Percentiles rank a stretch among this genome's conserved stretches.
Conservation (phyloP, 2,113 vertebrate species). For the Acanthochromis polyacanthus region DNA sequence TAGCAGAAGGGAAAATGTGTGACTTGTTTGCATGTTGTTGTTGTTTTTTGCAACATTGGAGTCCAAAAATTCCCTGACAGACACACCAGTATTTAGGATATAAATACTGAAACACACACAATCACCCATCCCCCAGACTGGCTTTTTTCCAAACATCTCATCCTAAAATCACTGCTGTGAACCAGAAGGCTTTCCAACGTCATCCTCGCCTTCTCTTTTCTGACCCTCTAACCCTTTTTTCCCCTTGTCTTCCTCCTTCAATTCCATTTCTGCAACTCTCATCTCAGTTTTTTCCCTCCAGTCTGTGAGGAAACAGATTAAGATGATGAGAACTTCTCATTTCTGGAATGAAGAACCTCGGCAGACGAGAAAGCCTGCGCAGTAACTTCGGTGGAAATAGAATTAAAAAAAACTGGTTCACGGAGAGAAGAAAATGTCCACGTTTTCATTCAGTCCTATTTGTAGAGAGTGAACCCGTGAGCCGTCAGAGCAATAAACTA, state of each 20-base stretch:
- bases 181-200: conserved; percentile 43
- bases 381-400: conserved; percentile 17
- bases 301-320: conserved; percentile 29
- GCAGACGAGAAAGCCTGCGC: conserved; percentile 18
- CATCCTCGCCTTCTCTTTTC: conserved; percentile 4
- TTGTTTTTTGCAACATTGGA: too few species aligned
- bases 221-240: neutral
- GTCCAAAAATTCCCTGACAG: neutral
- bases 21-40: too few species aligned
- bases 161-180: conserved; percentile 40
- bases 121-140: conserved; percentile 35
- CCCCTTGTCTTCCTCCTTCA: conserved; percentile 14
- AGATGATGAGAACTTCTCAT: conserved; percentile 52
- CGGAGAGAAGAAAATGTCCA: neutral
- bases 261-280: conserved; percentile 41
- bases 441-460: neutral
- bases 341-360: conserved; percentile 13
- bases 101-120: conserved; percentile 1
- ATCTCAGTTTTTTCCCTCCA: neutral
- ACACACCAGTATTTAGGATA: neutral
- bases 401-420: neutral
- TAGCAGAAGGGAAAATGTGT: too few species aligned
- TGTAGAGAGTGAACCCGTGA: conserved; percentile 4
- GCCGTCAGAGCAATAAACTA: conserved; percentile 41
- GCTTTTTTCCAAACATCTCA: conserved; percentile 38